phyloP scores from a whole-genome alignment of 2,113 vertebrate genomes.

The Labeo rohita region DNA sequence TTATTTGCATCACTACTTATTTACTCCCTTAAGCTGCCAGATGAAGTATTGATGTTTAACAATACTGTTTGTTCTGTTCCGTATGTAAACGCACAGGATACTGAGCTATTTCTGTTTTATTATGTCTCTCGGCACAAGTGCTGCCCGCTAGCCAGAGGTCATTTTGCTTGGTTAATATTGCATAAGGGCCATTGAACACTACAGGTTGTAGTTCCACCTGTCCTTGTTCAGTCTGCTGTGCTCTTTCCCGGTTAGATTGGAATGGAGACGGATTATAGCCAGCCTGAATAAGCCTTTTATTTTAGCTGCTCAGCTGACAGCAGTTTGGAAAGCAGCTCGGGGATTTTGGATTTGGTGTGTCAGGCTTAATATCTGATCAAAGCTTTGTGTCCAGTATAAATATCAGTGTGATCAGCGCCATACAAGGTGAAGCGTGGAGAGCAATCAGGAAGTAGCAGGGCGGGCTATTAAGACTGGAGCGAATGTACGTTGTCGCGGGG shows the following conservation, averaged over 20 bases:
- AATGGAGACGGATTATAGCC: slow-evolving; percentile 16
- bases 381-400: slow-evolving; percentile 4
- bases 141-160: slow-evolving; percentile 5
- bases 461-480: too few relatives aligned
- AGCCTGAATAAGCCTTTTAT: slow-evolving; percentile 17
- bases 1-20: neutral
- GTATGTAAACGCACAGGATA: neutral
- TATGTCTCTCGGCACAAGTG: neutral
- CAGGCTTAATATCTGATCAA: slow-evolving; percentile 13
- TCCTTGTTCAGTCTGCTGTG: neutral
- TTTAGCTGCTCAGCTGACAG: slow-evolving; percentile 26
- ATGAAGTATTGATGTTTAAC: neutral
- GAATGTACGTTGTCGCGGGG: slow-evolving; percentile 5
- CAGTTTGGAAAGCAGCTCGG: slow-evolving; percentile 16
- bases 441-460: neutral
- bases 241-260: neutral
- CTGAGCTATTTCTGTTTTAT: slow-evolving; percentile 12
- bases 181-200: slow-evolving; percentile 14
- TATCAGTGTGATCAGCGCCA: neutral
- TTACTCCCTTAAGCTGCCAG: neutral
- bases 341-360: slow-evolving; percentile 2
- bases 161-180: slow-evolving; percentile 32
- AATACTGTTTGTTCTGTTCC: neutral
- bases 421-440: neutral
- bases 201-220: neutral